Conservation (phyloP, 2,888 invertebrate species). For the Limnephilus rhombicus region DNA sequence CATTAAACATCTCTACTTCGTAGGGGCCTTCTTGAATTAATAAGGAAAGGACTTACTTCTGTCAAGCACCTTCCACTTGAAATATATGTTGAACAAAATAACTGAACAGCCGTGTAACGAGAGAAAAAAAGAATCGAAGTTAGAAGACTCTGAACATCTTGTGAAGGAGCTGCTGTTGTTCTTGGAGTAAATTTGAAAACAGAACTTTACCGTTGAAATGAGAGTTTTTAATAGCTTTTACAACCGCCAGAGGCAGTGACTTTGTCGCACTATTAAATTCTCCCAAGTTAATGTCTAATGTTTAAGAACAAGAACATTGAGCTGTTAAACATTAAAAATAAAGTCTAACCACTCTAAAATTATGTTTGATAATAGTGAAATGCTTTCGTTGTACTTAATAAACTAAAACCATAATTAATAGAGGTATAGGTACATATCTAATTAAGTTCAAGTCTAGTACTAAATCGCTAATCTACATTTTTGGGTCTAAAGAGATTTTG, state of each 20-base stretch:
- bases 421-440: not conserved
- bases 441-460: not conserved
- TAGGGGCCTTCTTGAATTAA: not conserved
- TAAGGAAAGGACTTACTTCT: not conserved
- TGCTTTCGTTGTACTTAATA: not conserved
- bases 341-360: not conserved
- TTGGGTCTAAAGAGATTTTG: not conserved
- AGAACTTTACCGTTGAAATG: not conserved
- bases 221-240: slow-evolving; percentile 1
- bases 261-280: not conserved
- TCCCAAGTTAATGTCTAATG: not conserved
- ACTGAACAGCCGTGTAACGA: slow-evolving; percentile 1
- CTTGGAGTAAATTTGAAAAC: not conserved
- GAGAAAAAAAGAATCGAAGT: not conserved
- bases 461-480: not conserved
- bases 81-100: not conserved
- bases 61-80: not conserved
- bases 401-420: not conserved
- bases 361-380: not conserved
- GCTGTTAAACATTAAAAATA: not conserved
- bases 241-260: not conserved
- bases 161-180: not conserved
- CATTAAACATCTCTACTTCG: not conserved
- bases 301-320: too few relatives aligned
- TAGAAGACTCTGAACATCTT: not conserved